phyloP scores from a whole-genome alignment of 2,113 vertebrate species.

The Sardina pilchardus region DNA sequence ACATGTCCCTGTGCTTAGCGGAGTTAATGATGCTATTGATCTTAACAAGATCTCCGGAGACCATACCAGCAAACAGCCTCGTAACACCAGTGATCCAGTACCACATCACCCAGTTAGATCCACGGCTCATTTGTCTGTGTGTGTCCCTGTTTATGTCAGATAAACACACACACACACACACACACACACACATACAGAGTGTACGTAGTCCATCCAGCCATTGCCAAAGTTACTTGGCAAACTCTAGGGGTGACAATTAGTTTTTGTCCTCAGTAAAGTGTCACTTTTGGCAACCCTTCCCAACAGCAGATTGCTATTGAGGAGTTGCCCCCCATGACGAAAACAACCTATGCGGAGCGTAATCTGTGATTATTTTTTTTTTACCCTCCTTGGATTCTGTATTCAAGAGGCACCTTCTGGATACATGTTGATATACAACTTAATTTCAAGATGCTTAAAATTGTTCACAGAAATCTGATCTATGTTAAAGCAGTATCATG shows the following conservation, averaged over 20 bases:
- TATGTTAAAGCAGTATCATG: no score
- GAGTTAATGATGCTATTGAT: slow-evolving; percentile 4
- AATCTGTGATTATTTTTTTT: not conserved
- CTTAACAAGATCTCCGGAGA: not conserved
- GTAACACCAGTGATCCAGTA: not conserved
- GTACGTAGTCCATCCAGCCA: not conserved
- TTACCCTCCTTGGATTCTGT: not conserved
- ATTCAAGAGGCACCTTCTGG: no score
- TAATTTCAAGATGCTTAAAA: no score
- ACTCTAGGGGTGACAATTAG: not conserved
- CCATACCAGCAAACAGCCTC: not conserved
- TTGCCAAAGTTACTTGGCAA: not conserved
- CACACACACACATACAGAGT: no score
- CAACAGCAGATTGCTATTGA: slow-evolving; percentile 7
- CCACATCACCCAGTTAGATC: not conserved
- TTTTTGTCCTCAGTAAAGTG: not conserved
- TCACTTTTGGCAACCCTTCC: slow-evolving; percentile 14
- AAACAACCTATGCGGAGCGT: not conserved
- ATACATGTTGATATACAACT: no score
- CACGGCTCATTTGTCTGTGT: not conserved
- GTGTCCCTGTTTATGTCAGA: not conserved
- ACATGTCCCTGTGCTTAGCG: not conserved
- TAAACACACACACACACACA: not conserved
- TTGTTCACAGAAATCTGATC: no score
- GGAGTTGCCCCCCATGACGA: not conserved